A percentile compares a stretch with the other conserved stretches of the same genome.
These are phyloP conservation scores for Pteria penguin DNA, from an alignment of 2,888 invertebrate species.

Conservation along the genomic window DNA sequence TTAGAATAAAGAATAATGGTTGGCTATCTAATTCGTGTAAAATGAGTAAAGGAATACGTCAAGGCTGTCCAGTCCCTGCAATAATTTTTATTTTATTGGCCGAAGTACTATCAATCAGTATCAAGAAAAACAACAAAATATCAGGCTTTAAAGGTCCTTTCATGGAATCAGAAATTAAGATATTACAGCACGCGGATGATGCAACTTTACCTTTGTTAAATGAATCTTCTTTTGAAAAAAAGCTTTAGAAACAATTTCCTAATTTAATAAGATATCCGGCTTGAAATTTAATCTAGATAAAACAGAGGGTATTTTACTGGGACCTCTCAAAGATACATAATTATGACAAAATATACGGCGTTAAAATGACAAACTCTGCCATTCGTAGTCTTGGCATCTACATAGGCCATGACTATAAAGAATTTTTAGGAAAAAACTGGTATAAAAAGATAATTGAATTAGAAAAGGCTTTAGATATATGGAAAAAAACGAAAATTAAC, in stretches of 20 bases:
- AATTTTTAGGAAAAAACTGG: constrained; percentile 1
- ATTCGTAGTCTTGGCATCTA: too few species aligned
- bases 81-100: too few species aligned
- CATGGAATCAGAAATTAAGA: background rate
- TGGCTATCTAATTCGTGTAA: too few species aligned
- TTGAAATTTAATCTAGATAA: background rate
- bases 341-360: background rate
- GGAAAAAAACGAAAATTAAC: background rate
- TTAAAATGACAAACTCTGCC: too few species aligned
- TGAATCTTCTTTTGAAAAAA: background rate
- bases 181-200: constrained; percentile 12
- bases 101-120: background rate
- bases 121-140: background rate
- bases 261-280: background rate
- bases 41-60: too few species aligned
- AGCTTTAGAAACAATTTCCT: background rate
- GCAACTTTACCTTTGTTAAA: background rate
- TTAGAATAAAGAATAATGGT: background rate
- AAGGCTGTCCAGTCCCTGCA: too few species aligned
- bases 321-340: background rate
- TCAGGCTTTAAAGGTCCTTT: background rate
- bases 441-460: too few species aligned
- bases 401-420: background rate
- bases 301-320: background rate
- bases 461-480: background rate